These are phyloP conservation scores for Spermophilus dauricus DNA, from an alignment of 2,113 vertebrate species.

Conservation along the genomic window DNA sequence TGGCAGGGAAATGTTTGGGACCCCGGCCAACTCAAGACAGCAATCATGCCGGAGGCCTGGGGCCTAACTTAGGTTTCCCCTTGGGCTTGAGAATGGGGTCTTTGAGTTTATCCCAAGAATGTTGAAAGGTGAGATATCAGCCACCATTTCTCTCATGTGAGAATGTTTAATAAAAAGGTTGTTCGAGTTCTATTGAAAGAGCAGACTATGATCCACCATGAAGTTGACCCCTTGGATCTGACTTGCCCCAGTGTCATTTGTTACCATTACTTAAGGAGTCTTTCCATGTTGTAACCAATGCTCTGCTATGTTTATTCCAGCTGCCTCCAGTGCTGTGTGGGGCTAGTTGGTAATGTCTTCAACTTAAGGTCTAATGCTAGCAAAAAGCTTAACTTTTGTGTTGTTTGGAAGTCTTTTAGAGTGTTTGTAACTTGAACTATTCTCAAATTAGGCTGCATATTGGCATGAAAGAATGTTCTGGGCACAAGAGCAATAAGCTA, in stretches of 20 bases:
- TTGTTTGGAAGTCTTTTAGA: slow-evolving; percentile 52
- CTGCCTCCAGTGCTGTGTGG: background rate
- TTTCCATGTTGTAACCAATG: no score
- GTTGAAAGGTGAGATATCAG: background rate
- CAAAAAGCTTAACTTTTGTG: slow-evolving; percentile 12
- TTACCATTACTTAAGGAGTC: no score
- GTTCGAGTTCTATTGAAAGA: background rate
- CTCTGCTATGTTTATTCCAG: no score
- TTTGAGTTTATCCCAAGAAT: background rate
- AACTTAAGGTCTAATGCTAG: background rate
- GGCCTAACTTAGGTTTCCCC: background rate
- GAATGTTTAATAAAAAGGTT: background rate
- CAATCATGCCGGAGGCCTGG: background rate
- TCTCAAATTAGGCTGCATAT: background rate
- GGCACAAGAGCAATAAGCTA: background rate
- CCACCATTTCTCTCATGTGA: background rate
- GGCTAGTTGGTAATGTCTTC: slow-evolving; percentile 40
- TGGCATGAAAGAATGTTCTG: slow-evolving; percentile 41
- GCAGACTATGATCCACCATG: no score
- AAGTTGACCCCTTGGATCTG: background rate
- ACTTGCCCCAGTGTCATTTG: background rate
- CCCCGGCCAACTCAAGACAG: background rate
- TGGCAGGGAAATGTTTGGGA: background rate
- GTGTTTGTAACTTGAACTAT: slow-evolving; percentile 5
- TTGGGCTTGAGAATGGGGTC: background rate